Evolutionary conservation across 2,888 invertebrate species (phyloP), one percentile per base, ranked within the genome.

Genomic region (Electrophaes corylata): DNA sequence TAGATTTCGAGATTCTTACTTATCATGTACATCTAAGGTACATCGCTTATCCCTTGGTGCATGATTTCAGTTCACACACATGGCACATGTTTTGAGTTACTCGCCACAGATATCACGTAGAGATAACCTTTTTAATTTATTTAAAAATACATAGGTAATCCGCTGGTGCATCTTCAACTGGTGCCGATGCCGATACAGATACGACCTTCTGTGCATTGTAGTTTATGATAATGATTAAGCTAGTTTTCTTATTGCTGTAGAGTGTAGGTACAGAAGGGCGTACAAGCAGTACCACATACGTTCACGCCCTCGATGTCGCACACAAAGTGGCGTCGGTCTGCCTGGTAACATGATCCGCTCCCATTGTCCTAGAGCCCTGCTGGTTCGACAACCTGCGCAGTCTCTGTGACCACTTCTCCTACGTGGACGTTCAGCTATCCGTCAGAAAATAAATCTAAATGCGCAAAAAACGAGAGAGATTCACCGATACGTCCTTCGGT

Each of bases 371-470:
- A 65, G 59, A 65, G 64, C 65, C 72, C 69, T 70, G 75, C 70
- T 81, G 78, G 87, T 88, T 88, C 84, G 85, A 77, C 86, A 86
- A 87, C 83, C 86, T 84, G 79, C 67, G 80, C 84, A 91, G 90
- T 91, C 83, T 83, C 72, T 78, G 79, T 83, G 78, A 83, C 87
- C 75, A 72, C 78, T 79, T 76, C 75, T 66, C 73, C 76, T 77
- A 84, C 73, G 85, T 83, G 88, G 89, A 88, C 89, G 90, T 85
- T 75, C 71, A 72, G 71, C 55, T 67, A 67, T 67, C 66, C 59
- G 67, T 57, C 45, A 65, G 71, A 68, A 71, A 72, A 64, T 66
- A 57, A 61, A 71, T 73, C 76, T 81, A 79, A 83, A 83, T 80
- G 84, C 74, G 66, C 73, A 75, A 67, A 71, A 73, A 65, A 75